Evolutionary conservation across 2,888 invertebrate genomes (phyloP).

Genomic region (Epinotia ramella): DNA sequence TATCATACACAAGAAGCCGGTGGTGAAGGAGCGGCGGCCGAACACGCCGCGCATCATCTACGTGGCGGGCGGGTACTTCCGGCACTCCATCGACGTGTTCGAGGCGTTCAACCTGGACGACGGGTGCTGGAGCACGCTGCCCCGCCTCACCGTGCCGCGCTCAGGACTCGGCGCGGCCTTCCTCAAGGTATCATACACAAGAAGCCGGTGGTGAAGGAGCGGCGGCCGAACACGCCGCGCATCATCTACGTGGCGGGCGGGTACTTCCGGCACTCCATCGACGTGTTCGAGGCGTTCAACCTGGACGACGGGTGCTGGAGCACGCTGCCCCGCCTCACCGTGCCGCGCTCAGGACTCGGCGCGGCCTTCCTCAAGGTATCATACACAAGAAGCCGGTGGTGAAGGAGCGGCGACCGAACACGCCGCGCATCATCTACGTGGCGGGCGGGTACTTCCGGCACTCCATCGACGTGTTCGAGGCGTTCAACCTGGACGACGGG

Average conservation of each 20-base stretch:
- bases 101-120: slow-evolving; percentile 96
- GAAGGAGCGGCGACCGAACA: slow-evolving; percentile 94
- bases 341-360: slow-evolving; percentile 94
- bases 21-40: slow-evolving; percentile 94
- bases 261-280: slow-evolving; percentile 93
- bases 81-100: slow-evolving; percentile 93
- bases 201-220: slow-evolving; percentile 92
- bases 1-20: slow-evolving; percentile 94
- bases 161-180: slow-evolving; percentile 95
- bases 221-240: slow-evolving; percentile 94
- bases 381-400: slow-evolving; percentile 94
- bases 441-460: slow-evolving; percentile 96
- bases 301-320: slow-evolving; percentile 94
- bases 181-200: slow-evolving; percentile 96
- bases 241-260: slow-evolving; percentile 97
- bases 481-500: slow-evolving; percentile 94
- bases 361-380: slow-evolving; percentile 95
- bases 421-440: slow-evolving; percentile 95
- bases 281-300: slow-evolving; percentile 95
- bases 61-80: slow-evolving; percentile 95
- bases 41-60: slow-evolving; percentile 96
- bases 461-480: slow-evolving; percentile 94
- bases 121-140: slow-evolving; percentile 92
- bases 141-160: slow-evolving; percentile 93
- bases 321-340: slow-evolving; percentile 92